These are phyloP conservation scores for Muscidifurax raptorellus DNA, from an alignment of 1,140 invertebrate genomes.

Conservation along the genomic window DNA sequence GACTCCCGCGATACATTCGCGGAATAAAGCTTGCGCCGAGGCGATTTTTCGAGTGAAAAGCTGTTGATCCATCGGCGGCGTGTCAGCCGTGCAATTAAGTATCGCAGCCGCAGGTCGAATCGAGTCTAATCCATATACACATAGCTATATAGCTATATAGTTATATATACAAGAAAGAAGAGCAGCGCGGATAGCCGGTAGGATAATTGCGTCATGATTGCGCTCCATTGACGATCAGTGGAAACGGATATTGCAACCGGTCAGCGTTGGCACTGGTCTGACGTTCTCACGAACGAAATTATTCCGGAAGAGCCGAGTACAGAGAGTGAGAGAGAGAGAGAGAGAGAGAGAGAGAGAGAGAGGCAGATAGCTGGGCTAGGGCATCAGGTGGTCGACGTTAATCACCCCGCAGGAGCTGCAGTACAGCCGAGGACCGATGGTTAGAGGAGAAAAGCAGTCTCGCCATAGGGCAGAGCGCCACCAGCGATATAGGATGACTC, in stretches of 20 bases:
- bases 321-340: background rate
- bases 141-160: too few species aligned
- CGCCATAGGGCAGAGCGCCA: constrained; percentile 25
- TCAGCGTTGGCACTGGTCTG: background rate
- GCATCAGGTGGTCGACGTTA: constrained; percentile 62
- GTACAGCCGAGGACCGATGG: constrained; percentile 47
- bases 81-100: background rate
- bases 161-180: background rate
- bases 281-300: constrained; percentile 59
- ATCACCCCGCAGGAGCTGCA: constrained; percentile 44
- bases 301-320: constrained; percentile 56
- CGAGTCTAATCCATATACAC: too few species aligned
- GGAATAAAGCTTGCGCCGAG: background rate
- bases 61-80: background rate
- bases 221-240: constrained; percentile 32
- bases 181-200: background rate
- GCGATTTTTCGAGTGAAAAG: background rate
- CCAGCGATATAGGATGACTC: constrained; percentile 14
- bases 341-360: constrained; percentile 45
- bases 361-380: constrained; percentile 34
- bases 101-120: background rate
- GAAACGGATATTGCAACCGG: constrained; percentile 37
- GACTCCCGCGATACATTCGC: background rate
- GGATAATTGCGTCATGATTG: constrained; percentile 44
- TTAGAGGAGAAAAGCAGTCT: constrained; percentile 42